Conservation (phyloP, 2,113 vertebrate genomes). For the Sorex fumeus region DNA sequence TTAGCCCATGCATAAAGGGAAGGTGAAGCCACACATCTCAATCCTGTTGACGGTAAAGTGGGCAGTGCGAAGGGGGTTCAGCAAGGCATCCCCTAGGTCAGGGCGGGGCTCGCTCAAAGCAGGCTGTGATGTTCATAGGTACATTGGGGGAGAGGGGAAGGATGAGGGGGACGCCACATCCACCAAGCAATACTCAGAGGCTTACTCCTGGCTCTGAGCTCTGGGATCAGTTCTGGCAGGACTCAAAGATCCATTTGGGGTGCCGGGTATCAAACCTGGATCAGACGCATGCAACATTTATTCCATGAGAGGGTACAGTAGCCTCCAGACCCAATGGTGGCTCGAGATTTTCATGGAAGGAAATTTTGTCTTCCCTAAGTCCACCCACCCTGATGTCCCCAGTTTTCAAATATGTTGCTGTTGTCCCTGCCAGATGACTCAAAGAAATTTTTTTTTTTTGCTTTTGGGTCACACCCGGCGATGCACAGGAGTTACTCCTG, state of each 20-base stretch:
- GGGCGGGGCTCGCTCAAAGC: not conserved
- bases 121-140: not conserved
- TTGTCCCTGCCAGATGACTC: not conserved
- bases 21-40: no score
- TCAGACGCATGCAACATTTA: not conserved
- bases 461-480: no score
- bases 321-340: not conserved
- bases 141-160: no score
- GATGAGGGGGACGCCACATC: no score
- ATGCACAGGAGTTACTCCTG: no score
- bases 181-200: no score
- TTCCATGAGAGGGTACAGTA: not conserved
- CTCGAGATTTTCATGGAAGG: not conserved
- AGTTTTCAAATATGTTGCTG: not conserved
- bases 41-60: not conserved
- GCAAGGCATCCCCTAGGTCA: no score
- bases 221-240: no score
- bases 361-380: slow-evolving; percentile 14
- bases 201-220: no score
- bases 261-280: no score
- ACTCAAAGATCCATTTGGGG: no score
- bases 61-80: not conserved
- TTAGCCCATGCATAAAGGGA: not conserved
- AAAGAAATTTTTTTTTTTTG: not conserved
- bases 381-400: no score